These are phyloP conservation scores for Diacarnus erythraeanus DNA, from an alignment of 37 sponge, comb jelly and placozoan genomes.

Conservation along the genomic window DNA sequence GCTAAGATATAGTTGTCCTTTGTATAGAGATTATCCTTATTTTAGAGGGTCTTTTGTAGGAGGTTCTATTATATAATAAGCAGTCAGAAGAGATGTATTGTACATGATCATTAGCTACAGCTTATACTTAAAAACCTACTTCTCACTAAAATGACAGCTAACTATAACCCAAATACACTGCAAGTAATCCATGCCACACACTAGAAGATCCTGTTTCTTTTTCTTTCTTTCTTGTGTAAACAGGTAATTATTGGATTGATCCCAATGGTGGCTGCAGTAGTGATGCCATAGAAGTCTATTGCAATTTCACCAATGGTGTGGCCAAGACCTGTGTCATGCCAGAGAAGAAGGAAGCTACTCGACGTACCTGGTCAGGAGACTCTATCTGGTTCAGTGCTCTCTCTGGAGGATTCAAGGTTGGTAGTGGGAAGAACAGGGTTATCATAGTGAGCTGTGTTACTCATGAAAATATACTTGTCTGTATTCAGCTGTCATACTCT, in stretches of 20 bases:
- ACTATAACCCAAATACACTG: too few species aligned
- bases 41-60: too few species aligned
- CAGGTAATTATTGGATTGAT: conserved; percentile 79
- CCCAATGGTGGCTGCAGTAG: conserved; percentile 78
- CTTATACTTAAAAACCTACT: too few species aligned
- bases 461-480: background rate
- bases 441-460: background rate
- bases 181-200: too few species aligned
- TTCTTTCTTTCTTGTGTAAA: background rate
- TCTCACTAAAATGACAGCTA: too few species aligned
- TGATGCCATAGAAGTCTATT: conserved; percentile 72
- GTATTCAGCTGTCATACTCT: conserved; percentile 38
- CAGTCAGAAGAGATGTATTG: too few species aligned
- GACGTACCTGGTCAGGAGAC: conserved; percentile 44
- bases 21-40: too few species aligned
- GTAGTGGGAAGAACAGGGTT: background rate
- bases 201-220: too few species aligned
- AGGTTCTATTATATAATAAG: too few species aligned
- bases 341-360: conserved; percentile 10
- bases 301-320: conserved; percentile 52
- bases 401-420: conserved; percentile 55
- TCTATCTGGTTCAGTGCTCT: conserved; percentile 67
- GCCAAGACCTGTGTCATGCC: conserved; percentile 58
- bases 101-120: too few species aligned
- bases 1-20: too few species aligned